Evolutionary conservation across 92 coral and sea anemone species (phyloP), one percentile per base, ranked within the genome.

Genomic region (Metridium senile): DNA sequence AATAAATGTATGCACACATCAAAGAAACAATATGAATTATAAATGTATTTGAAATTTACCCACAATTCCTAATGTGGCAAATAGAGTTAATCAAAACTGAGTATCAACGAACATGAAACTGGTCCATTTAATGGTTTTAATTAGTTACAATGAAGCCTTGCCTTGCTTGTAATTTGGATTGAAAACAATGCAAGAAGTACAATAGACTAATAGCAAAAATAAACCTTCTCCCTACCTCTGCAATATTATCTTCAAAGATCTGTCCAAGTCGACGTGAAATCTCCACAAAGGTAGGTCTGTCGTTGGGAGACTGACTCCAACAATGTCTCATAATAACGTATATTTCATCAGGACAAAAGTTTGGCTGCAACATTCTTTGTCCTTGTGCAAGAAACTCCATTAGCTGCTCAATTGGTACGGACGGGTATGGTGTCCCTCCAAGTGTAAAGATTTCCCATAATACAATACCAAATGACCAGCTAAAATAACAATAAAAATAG

Each of bases 381-480:
- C 93, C 93, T 34, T 93, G 88, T 58, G 80, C 84, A 32, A 93
- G 26, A 74, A 75, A 90, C 45, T 87, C 95, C 34, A 90, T 76
- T 33, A 93, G 90, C 63, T 82, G 87, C 66, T 90, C 98, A 26
- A 91, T 81, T 21, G 98, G 98, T 33, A 93, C 89, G 16, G 88
- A 87, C 28, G 98, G 98, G 65, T 93, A 93, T 0, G 98, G 98
- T 21, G 91, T 84, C 18, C 98, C 94, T 32, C 98, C 98, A 32
- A 93, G 91, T 21, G 98, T 93, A 70, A 93, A 89, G 54, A 88
- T 81, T 66, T 93, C 98, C 98, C 98, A 93, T 28, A 90, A 25
- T 29, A 89, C 75, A 51, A 93, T 78, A 49, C 98, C 98, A 85
- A 93, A 93, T 18, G 98, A 87, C 98, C 98, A 93, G 17, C 98